Conservation (phyloP, 1,140 invertebrate genomes). For the Drosophila asahinai region DNA sequence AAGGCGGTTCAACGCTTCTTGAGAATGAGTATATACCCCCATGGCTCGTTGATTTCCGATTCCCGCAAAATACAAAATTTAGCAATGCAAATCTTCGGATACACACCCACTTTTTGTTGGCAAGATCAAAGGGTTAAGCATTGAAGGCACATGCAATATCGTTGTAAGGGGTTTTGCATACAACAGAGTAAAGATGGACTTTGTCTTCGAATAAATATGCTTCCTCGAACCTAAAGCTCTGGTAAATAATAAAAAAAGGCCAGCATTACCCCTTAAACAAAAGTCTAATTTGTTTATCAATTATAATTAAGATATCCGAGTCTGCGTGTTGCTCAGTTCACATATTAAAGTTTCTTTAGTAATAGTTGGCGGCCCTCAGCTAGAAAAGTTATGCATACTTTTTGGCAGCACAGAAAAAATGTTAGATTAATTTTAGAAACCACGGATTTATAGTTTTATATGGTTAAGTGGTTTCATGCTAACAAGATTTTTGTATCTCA, state of each 20-base stretch:
- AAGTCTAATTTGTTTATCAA: neutral
- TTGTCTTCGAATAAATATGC: neutral
- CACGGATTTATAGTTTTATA: no score
- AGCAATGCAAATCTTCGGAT: constrained; percentile 45
- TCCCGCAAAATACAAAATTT: constrained; percentile 17
- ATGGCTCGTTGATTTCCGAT: constrained; percentile 7
- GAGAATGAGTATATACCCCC: constrained; percentile 21
- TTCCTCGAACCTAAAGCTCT: neutral
- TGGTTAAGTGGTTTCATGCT: neutral
- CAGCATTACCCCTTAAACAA: neutral
- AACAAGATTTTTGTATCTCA: neutral
- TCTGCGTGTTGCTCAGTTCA: no score
- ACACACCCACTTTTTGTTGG: constrained; percentile 51
- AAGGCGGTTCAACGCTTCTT: constrained; percentile 53
- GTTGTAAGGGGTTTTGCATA: neutral
- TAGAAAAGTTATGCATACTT: neutral
- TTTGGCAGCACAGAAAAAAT: neutral
- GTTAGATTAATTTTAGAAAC: no score
- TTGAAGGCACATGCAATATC: neutral
- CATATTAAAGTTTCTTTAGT: neutral
- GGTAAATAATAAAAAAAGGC: neutral
- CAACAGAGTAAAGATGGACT: neutral
- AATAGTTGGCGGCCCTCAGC: neutral
- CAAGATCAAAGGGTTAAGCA: neutral
- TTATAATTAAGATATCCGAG: neutral